Evolutionary conservation across 2,888 invertebrate genomes (phyloP), one percentile per base, ranked within the genome.

Genomic region (Philonicus albiceps): DNA sequence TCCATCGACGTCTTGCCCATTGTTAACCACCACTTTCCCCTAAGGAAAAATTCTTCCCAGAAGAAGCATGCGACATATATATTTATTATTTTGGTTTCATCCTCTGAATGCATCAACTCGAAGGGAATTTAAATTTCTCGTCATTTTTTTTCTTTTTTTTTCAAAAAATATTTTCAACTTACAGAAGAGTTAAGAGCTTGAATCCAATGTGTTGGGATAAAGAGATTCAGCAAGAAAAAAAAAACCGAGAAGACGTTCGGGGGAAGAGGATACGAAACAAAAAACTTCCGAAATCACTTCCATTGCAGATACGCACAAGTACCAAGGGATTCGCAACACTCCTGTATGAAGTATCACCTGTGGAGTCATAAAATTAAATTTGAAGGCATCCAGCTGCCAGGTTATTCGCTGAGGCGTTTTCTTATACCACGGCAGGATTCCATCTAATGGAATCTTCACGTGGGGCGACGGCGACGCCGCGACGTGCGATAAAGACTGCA

Each of bases 331-430:
- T 19, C 30, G 19, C 31, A 4, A 19, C n/a, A 22, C n/a, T 31
- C 53, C 16, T 31, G n/a, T 80, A 19, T 81, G 27, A 81, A 30
- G 80, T 22, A 81, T 81, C 53, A 81, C 80, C 80, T 53, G 80
- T 81, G 40, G 80, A 81, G 30, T 49, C 80, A 27, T 55, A 55
- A 81, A 81, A 81, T 81, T 81, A 81, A 81, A 81, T 81, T 81
- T 81, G 49, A 81, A 81, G 53, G 80, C 80, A 81, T 40, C 53
- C 31, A n/a, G 8, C 31, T 31, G 53, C 53, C 80, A 27, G 53
- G 27, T 43, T 76, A 76, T 76, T 76, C 43, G 37, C 16, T 3
- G 22, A 76, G 76, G 76, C 13, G 27, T 76, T 76, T 19, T 43
- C 76, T 76, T 76, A 7, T 76, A 43, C 40, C 31, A 0, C 13